Percentiles rank a stretch among this genome's conserved stretches.
These are phyloP conservation scores for Ephestia elutella DNA, from an alignment of 1,140 invertebrate species.

Conservation along the genomic window DNA sequence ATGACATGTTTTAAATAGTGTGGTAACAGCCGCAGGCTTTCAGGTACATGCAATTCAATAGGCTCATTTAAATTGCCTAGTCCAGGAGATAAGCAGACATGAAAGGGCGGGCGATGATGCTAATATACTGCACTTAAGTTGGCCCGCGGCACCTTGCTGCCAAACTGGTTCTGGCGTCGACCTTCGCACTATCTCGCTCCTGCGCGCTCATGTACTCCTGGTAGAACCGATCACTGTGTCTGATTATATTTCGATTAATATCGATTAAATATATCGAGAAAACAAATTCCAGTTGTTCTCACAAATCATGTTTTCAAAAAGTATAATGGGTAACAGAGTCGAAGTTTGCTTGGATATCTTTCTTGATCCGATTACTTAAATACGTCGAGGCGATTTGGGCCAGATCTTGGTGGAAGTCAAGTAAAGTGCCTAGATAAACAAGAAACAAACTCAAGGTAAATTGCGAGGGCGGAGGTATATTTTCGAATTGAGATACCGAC, in stretches of 20 bases:
- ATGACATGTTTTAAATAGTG: constrained; percentile 7
- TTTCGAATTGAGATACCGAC: not conserved
- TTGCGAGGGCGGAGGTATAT: not conserved
- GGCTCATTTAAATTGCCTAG: constrained; percentile 62
- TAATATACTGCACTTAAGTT: constrained; percentile 69
- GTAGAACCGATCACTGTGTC: constrained; percentile 49
- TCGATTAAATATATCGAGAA: constrained; percentile 7
- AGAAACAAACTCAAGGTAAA: not conserved
- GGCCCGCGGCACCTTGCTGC: constrained; percentile 65
- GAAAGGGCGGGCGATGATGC: constrained; percentile 68
- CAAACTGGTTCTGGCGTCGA: constrained; percentile 64
- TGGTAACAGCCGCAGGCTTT: not conserved
- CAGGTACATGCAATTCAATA: constrained; percentile 48
- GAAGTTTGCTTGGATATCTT: not conserved
- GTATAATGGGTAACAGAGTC: too few relatives aligned
- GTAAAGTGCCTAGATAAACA: constrained; percentile 4
- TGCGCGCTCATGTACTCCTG: constrained; percentile 51
- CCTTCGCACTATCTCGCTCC: constrained; percentile 56
- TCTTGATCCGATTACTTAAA: constrained; percentile 2
- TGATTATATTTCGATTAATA: constrained; percentile 48
- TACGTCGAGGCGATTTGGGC: not conserved
- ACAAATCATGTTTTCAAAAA: too few relatives aligned
- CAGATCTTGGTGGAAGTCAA: not conserved
- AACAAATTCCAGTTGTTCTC: not conserved
- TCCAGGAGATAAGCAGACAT: constrained; percentile 60